phyloP scores from a whole-genome alignment of 2,888 invertebrate species.

The Allygus modestus region DNA sequence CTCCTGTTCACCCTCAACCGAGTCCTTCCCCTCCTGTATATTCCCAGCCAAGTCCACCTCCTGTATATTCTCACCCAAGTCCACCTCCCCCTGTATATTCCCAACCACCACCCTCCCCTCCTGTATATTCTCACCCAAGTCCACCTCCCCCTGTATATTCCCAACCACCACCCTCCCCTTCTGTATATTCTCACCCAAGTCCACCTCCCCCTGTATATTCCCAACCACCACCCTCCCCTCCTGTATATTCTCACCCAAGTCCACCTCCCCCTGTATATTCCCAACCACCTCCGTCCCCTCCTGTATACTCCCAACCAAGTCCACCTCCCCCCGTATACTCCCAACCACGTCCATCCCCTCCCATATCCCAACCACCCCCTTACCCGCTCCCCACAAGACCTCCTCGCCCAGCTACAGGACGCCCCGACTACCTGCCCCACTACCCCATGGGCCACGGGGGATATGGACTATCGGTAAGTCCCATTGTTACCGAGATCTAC shows the following conservation, averaged over 20 bases:
- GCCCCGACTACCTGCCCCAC: conserved; percentile 26
- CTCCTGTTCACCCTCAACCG: not conserved
- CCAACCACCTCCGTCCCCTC: not conserved
- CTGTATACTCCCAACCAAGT: not conserved
- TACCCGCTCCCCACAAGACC: not conserved
- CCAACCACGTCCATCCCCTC: conserved; percentile 3
- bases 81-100: not conserved
- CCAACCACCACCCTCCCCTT: not conserved
- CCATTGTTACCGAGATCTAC: conserved; percentile 20
- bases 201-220: not conserved
- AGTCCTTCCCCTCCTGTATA: not conserved
- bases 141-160: not conserved
- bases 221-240: conserved; percentile 24
- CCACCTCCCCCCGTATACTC: not conserved
- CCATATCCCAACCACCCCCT: not conserved
- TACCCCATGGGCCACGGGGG: not conserved
- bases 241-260: not conserved
- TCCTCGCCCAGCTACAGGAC: not conserved
- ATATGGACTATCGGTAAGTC: conserved; percentile 40
- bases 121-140: too few relatives aligned
- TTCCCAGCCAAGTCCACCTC: not conserved
- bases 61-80: not conserved
- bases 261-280: not conserved
- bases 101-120: conserved; percentile 4
- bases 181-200: too few relatives aligned